Evolutionary conservation across 1,140 invertebrate genomes (phyloP).

Genomic region (Aphelenchoides besseyi): DNA sequence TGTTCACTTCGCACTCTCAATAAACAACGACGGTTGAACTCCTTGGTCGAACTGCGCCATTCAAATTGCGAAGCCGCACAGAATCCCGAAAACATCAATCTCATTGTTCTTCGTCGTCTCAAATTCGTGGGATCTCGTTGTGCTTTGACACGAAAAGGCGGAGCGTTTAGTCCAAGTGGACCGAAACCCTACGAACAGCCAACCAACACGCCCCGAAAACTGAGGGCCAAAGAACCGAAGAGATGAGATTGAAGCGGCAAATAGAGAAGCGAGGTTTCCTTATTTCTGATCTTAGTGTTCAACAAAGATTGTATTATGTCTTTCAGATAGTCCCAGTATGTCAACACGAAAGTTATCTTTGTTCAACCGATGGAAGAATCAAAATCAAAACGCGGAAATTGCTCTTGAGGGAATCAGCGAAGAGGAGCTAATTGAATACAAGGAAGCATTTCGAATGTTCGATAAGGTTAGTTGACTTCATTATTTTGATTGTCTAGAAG

Average conservation of each 20-base stretch:
- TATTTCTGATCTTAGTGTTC: neutral
- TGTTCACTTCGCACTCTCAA: too few relatives aligned
- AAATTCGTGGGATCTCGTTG: too few relatives aligned
- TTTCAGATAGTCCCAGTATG: slow-evolving; percentile 28
- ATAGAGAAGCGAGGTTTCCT: neutral
- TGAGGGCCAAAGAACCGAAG: neutral
- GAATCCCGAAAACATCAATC: too few relatives aligned
- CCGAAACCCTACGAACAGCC: too few relatives aligned
- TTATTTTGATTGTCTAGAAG: too few relatives aligned
- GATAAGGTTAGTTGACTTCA: slow-evolving; percentile 60
- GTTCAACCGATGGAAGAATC: slow-evolving; percentile 48
- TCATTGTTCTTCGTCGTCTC: too few relatives aligned
- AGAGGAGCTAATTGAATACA: slow-evolving; percentile 69
- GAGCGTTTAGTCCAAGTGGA: neutral
- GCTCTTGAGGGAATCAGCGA: slow-evolving; percentile 44
- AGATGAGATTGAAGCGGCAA: neutral
- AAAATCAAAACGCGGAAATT: slow-evolving; percentile 28
- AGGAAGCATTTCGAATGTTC: slow-evolving; percentile 60
- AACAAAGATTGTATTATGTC: neutral
- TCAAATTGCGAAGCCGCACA: too few relatives aligned
- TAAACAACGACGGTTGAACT: too few relatives aligned
- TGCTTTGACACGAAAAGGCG: neutral
- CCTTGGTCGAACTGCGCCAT: too few relatives aligned
- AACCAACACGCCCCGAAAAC: slow-evolving; percentile 1
- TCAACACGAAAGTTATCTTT: slow-evolving; percentile 43